Base-by-base conservation (phyloP, 2,888 invertebrate genomes). In the Apodemia mormo region DNA sequence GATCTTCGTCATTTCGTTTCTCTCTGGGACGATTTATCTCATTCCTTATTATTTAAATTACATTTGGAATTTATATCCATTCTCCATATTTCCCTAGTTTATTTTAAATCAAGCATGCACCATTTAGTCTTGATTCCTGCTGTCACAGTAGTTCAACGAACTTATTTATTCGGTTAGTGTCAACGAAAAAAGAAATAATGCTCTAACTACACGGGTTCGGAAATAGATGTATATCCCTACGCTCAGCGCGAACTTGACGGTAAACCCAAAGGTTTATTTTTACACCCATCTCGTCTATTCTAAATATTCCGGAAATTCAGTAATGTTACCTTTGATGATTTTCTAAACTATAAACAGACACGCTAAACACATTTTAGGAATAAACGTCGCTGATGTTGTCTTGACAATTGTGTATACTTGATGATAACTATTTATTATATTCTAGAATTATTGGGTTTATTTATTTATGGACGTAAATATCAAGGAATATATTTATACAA, bases 191-290 rank as follows among this genome's bases (percentile, higher is more conserved):
- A 86, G 85, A 81, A 85, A 86, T 90, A 89, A 88, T 88, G 86
- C 82, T 81, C 84, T 80, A 81, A 82, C 82, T 80, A 81, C 82
- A 58, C 72, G 76, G 73, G 76, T 84, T 45, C 86, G 83, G 82
- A 90, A 92, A 92, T 92, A 92, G 89, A 85, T 78, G 61, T 76
- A 76, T 87, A 84, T 90, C 90, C 91, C 88, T 40, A 29, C 45
- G 45, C 84, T 49, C 49, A 78, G 80, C 88, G 89, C 89, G 86
- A 92, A 92, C 92, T 92, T 92, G 89, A 90, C 87, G 90, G 90
- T 89, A 81, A 84, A 86, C 86, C 84, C 84, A 81, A 79, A 81
- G 82, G 87, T 84, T 85, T 92, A 92, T 90, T 90, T 91, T 86
- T 85, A 88, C 82, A 82, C 83, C 83, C 84, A 84, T 85, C 87